phyloP scores from a whole-genome alignment of 2,888 invertebrate genomes.

The Xanthorhoe designata region DNA sequence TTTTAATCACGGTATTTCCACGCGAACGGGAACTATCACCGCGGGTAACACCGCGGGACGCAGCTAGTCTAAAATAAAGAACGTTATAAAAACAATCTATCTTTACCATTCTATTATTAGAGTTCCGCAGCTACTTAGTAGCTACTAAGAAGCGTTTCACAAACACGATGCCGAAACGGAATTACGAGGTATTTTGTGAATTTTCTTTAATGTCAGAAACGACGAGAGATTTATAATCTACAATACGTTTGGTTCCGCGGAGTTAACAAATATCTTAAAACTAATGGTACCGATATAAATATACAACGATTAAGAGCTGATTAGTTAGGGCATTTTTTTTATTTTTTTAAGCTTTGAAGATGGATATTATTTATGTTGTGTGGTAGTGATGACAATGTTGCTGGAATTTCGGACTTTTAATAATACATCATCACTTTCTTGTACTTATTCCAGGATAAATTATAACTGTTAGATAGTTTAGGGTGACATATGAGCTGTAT shows the following conservation, averaged over 20 bases:
- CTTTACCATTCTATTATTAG: constrained; percentile 25
- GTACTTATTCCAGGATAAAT: neutral
- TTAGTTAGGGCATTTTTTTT: constrained; percentile 15
- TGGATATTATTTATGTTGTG: neutral
- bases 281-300: constrained; percentile 15
- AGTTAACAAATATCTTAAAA: constrained; percentile 17
- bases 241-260: constrained; percentile 31
- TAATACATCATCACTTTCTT: neutral
- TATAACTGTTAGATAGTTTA: neutral
- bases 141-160: constrained; percentile 26
- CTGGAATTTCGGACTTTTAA: neutral
- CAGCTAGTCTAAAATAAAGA: constrained; percentile 1
- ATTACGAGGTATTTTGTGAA: constrained; percentile 26
- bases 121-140: constrained; percentile 29
- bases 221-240: constrained; percentile 38
- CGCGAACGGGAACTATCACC: no score
- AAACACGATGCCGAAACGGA: constrained; percentile 22
- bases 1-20: no score
- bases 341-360: constrained; percentile 3
- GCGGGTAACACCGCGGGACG: no score
- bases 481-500: no score
- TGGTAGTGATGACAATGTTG: constrained; percentile 3
- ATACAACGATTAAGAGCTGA: constrained; percentile 25
- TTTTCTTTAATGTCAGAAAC: constrained; percentile 32
- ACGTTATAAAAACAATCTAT: constrained; percentile 4